Evolutionary conservation across 2,113 vertebrate species (phyloP).

Genomic region (Gasterosteus nipponicus): DNA sequence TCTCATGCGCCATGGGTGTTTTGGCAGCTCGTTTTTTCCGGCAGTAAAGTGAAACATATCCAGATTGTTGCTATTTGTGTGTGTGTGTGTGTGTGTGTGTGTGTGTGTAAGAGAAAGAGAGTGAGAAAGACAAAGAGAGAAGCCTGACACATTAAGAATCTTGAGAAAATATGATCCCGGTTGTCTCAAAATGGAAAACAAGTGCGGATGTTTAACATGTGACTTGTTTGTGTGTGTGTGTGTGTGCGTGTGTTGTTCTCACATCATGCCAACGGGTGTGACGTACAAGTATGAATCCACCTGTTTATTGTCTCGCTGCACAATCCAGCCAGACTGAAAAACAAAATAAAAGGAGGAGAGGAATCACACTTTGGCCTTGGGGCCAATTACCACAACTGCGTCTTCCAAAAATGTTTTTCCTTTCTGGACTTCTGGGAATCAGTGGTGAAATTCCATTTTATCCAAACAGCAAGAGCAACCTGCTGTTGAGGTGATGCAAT

Average conservation of each 20-base stretch:
- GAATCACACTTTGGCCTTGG: slow-evolving; percentile 32
- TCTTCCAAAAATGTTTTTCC: slow-evolving; percentile 40
- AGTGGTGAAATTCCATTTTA: slow-evolving; percentile 51
- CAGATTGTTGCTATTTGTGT: slow-evolving; percentile 26
- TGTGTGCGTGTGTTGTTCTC: slow-evolving; percentile 16
- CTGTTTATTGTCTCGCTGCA: slow-evolving; percentile 28
- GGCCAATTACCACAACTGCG: slow-evolving; percentile 48
- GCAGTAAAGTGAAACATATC: slow-evolving; percentile 52
- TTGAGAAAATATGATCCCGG: slow-evolving; percentile 32
- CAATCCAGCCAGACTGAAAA: slow-evolving; percentile 22
- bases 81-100: neutral
- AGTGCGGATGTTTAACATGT: slow-evolving; percentile 13
- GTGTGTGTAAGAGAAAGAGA: slow-evolving; percentile 11
- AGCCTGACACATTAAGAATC: slow-evolving; percentile 25
- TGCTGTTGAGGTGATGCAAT: slow-evolving; percentile 37
- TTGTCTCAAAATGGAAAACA: slow-evolving; percentile 39
- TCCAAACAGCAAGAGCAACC: slow-evolving; percentile 32
- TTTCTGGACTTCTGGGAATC: slow-evolving; percentile 20
- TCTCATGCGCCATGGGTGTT: slow-evolving; percentile 45
- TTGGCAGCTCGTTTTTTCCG: slow-evolving; percentile 57
- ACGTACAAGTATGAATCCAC: slow-evolving; percentile 17
- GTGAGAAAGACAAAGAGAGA: slow-evolving; percentile 24
- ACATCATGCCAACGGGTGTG: slow-evolving; percentile 11
- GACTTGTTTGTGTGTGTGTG: neutral
- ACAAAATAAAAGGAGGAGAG: neutral